Percentiles rank a stretch among this genome's conserved stretches.
phyloP scores from a whole-genome alignment of 2,797 vertebrate species.

The Dryobates pubescens region DNA sequence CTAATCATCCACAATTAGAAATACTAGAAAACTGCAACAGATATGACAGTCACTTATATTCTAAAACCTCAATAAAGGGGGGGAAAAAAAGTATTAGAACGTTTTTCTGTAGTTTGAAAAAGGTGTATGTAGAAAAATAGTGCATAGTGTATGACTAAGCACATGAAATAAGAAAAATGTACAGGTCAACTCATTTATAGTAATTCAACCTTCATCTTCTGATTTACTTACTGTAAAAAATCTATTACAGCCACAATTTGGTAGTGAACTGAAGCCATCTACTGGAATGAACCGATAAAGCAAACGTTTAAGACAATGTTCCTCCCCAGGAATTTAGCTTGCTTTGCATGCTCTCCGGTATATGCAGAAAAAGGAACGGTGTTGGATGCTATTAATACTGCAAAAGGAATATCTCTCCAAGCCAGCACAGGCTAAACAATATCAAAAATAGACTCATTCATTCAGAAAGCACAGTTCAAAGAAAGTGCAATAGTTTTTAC shows the following conservation, averaged over 20 bases:
- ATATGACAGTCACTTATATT: neutral
- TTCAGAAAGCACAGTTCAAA: neutral
- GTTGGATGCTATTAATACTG: conserved; percentile 47
- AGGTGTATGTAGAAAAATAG: conserved; percentile 63
- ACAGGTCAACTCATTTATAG: conserved; percentile 81
- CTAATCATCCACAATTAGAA: conserved; percentile 39
- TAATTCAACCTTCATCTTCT: conserved; percentile 82
- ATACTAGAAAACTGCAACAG: conserved; percentile 36
- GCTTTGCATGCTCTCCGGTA: conserved; percentile 58
- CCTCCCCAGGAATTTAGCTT: conserved; percentile 60
- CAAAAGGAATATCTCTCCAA: conserved; percentile 35
- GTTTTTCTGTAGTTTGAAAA: conserved; percentile 60
- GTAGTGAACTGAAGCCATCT: conserved; percentile 90
- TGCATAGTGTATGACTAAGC: conserved; percentile 75
- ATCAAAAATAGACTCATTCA: conserved; percentile 11
- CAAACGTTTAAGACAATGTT: conserved; percentile 72
- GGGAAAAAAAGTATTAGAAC: conserved; percentile 18
- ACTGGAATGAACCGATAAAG: conserved; percentile 83
- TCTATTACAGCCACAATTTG: conserved; percentile 76
- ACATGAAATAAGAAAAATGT: conserved; percentile 80
- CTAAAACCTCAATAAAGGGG: conserved; percentile 8
- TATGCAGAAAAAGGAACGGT: conserved; percentile 51
- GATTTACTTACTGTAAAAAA: conserved; percentile 83
- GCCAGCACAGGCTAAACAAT: conserved; percentile 31
- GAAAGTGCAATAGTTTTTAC: neutral